Conservation (phyloP, 1,140 invertebrate species). For the Bacillus rossius region DNA sequence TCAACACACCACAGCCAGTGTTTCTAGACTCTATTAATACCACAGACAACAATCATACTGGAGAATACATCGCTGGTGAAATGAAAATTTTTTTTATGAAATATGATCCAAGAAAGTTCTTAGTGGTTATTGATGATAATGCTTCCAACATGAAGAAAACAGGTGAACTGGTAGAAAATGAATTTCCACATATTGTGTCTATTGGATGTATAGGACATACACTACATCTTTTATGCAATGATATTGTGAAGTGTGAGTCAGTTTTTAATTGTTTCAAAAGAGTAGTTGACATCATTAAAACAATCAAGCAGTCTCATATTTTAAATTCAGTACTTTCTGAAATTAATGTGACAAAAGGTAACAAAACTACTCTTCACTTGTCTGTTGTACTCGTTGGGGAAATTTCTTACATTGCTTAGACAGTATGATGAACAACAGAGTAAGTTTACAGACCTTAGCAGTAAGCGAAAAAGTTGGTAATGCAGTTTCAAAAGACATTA, state of each 20-base stretch:
- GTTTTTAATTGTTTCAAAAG: not conserved
- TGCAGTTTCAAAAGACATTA: too few relatives aligned
- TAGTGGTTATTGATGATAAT: slow-evolving; percentile 29
- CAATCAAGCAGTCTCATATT: not conserved
- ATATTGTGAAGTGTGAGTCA: not conserved
- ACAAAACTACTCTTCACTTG: too few relatives aligned
- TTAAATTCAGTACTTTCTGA: not conserved
- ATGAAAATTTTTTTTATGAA: slow-evolving; percentile 28
- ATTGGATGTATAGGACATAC: not conserved
- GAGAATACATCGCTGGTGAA: slow-evolving; percentile 21
- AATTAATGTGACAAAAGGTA: too few relatives aligned
- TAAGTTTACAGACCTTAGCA: too few relatives aligned
- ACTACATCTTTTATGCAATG: slow-evolving; percentile 1
- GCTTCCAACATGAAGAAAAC: slow-evolving; percentile 27
- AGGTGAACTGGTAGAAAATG: slow-evolving; percentile 21
- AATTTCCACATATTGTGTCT: not conserved
- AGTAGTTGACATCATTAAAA: not conserved
- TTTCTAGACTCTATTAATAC: slow-evolving; percentile 26
- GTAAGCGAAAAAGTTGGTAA: too few relatives aligned
- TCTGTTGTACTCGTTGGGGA: too few relatives aligned
- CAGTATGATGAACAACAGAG: too few relatives aligned
- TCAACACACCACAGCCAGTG: slow-evolving; percentile 32
- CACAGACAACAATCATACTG: slow-evolving; percentile 26
- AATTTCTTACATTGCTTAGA: too few relatives aligned
- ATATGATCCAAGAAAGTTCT: slow-evolving; percentile 27